These are phyloP conservation scores for Spinibarbus caldwelli DNA, from an alignment of 2,797 vertebrate species.

Conservation along the genomic window DNA sequence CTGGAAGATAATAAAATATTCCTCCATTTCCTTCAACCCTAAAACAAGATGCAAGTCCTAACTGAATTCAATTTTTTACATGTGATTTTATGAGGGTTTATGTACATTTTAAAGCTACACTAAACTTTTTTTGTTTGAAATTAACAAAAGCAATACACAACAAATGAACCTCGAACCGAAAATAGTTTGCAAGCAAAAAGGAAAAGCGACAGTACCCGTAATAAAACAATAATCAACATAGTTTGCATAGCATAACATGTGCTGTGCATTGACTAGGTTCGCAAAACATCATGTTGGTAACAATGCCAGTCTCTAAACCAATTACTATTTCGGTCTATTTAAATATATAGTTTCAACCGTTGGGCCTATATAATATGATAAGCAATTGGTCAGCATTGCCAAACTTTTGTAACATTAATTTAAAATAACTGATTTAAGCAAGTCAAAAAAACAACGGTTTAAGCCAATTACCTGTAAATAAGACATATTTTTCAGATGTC, in stretches of 20 bases:
- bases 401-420: neutral
- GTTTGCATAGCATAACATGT: too few relatives aligned
- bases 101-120: too few relatives aligned
- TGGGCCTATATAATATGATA: neutral
- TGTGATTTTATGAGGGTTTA: too few relatives aligned
- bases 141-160: too few relatives aligned
- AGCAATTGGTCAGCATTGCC: neutral
- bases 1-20: neutral
- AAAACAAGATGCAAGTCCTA: neutral
- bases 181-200: too few relatives aligned
- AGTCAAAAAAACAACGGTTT: neutral
- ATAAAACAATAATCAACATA: too few relatives aligned
- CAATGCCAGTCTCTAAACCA: neutral
- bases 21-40: neutral
- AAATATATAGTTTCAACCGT: neutral
- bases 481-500: too few relatives aligned
- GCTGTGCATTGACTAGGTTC: neutral
- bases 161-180: too few relatives aligned
- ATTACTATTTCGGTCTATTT: too few relatives aligned
- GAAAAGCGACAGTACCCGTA: too few relatives aligned
- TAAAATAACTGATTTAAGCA: neutral
- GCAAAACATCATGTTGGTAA: neutral
- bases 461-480: neutral
- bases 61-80: too few relatives aligned
- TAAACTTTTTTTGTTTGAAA: too few relatives aligned